Percentiles rank a stretch among this genome's conserved stretches.
These are phyloP conservation scores for Gisinianus flammeolus DNA, from an alignment of 2,888 invertebrate species.

Conservation along the genomic window DNA sequence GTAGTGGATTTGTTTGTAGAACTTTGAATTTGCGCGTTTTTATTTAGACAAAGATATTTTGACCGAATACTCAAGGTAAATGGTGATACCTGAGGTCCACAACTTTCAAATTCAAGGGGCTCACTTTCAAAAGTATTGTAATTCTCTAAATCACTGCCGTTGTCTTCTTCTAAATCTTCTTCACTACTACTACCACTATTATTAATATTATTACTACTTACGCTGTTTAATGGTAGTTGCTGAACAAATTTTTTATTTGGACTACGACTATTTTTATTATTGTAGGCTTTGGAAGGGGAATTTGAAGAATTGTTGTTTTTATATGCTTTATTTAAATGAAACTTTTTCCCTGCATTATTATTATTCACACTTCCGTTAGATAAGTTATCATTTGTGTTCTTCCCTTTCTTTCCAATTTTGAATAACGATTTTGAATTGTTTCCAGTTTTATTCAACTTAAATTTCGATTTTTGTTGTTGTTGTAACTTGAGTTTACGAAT, in stretches of 20 bases:
- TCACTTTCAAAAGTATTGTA: background rate
- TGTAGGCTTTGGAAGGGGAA: background rate
- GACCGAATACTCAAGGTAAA: constrained; percentile 12
- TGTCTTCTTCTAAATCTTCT: too few relatives aligned
- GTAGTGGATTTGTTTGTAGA: background rate
- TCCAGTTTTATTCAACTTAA: too few relatives aligned
- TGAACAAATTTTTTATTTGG: background rate
- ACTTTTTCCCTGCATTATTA: background rate
- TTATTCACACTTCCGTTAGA: background rate
- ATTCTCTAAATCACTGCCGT: constrained; percentile 11
- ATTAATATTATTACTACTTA: background rate
- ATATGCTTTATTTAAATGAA: background rate
- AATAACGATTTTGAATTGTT: too few relatives aligned
- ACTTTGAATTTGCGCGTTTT: too few relatives aligned
- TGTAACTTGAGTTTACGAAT: too few relatives aligned
- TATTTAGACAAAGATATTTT: constrained; percentile 27
- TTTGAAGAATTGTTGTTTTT: background rate
- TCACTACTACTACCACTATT: background rate
- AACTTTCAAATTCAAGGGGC: constrained; percentile 28
- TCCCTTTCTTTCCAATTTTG: too few relatives aligned
- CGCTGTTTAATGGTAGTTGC: background rate
- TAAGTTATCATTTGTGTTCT: background rate
- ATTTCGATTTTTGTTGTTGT: too few relatives aligned
- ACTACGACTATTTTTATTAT: too few relatives aligned
- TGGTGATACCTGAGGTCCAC: constrained; percentile 23